Conservation (phyloP, 2,113 vertebrate genomes). For the Furnarius figulus region DNA sequence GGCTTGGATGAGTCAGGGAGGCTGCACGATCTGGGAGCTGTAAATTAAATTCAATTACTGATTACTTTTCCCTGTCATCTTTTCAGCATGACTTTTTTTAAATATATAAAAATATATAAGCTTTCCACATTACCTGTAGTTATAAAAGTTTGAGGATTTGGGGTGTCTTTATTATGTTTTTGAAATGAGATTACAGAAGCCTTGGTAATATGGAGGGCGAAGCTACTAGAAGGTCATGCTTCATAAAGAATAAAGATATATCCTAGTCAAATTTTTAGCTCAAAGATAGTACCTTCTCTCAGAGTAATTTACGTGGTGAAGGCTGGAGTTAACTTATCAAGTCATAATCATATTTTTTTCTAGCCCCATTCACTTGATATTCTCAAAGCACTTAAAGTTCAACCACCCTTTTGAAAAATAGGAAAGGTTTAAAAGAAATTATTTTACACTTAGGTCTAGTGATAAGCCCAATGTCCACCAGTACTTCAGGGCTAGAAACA, state of each 20-base stretch:
- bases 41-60: not conserved
- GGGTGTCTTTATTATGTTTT: not conserved
- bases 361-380: not conserved
- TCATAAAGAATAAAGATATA: not conserved
- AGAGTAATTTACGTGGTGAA: not conserved
- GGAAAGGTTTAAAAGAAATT: not conserved
- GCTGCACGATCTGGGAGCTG: not conserved
- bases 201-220: not conserved
- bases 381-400: not conserved
- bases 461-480: not conserved
- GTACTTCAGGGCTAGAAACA: not conserved
- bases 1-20: constrained; percentile 45
- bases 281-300: not conserved
- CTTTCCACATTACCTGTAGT: not conserved
- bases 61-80: not conserved
- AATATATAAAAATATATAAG: not conserved
- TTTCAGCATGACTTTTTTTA: not conserved
- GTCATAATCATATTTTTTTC: not conserved
- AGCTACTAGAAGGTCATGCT: not conserved
- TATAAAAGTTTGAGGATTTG: not conserved
- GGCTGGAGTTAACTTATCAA: not conserved
- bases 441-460: not conserved
- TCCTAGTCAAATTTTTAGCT: not conserved
- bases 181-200: not conserved
- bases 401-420: not conserved